Percentiles rank a stretch among this genome's conserved stretches.
Evolutionary conservation across 1,140 invertebrate species (phyloP).

Genomic region (Orius laevigatus): DNA sequence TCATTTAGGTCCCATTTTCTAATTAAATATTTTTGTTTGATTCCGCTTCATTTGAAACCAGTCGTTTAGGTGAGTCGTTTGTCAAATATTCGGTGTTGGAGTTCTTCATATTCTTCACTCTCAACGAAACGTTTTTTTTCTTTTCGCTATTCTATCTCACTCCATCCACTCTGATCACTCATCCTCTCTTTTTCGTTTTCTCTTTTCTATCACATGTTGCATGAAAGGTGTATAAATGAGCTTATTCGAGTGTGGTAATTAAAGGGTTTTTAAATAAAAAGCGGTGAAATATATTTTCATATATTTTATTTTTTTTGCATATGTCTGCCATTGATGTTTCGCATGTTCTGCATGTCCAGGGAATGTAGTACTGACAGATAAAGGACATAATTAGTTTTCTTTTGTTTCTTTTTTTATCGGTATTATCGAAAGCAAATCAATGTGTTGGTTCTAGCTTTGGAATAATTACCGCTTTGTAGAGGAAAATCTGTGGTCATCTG

Average conservation of each 20-base stretch:
- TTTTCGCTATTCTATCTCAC: slow-evolving; percentile 1
- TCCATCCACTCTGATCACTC: background rate
- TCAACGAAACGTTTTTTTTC: background rate
- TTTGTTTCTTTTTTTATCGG: background rate
- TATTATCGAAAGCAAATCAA: background rate
- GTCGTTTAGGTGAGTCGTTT: slow-evolving; percentile 17
- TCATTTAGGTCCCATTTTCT: background rate
- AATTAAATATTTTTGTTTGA: slow-evolving; percentile 11
- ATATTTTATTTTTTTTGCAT: slow-evolving; percentile 8
- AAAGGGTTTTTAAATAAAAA: too few species aligned
- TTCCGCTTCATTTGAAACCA: slow-evolving; percentile 12
- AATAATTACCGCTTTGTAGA: background rate
- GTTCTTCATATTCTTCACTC: background rate
- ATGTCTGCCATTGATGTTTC: slow-evolving; percentile 18
- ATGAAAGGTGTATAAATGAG: too few species aligned
- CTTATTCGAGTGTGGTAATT: too few species aligned
- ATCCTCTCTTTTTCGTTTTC: slow-evolving; percentile 1
- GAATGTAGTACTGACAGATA: slow-evolving; percentile 18
- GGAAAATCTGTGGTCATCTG: background rate
- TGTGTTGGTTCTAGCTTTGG: background rate
- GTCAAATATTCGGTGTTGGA: background rate
- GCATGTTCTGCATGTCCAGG: slow-evolving; percentile 20
- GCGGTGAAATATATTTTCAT: background rate
- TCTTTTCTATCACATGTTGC: too few species aligned
- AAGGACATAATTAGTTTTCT: background rate